Conservation (phyloP, 2,888 invertebrate genomes). For the Metacarcinus magister region DNA sequence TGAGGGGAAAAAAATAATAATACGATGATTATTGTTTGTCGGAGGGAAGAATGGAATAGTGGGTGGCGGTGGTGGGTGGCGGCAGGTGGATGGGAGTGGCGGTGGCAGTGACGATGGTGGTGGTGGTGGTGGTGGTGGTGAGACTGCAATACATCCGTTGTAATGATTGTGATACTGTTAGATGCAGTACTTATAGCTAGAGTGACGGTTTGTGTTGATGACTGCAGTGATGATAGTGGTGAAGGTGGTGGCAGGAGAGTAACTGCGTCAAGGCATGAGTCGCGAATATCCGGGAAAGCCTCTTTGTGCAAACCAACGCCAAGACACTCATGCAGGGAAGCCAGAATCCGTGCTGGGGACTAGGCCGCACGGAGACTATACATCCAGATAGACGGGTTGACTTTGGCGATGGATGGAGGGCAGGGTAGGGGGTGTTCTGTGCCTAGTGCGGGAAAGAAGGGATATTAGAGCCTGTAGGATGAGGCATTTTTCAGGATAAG, state of each 20-base stretch:
- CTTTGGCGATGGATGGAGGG: neutral
- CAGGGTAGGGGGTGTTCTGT: neutral
- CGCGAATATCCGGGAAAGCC: too few species aligned
- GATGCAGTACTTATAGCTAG: neutral
- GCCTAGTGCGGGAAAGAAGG: neutral
- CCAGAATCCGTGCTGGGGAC: neutral
- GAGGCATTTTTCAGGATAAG: neutral
- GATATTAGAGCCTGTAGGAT: neutral
- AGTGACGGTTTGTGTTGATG: neutral
- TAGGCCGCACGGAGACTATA: neutral
- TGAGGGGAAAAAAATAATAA: neutral
- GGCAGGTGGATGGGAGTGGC: neutral
- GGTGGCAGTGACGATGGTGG: neutral
- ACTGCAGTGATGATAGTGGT: too few species aligned
- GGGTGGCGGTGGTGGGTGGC: neutral
- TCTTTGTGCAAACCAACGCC: neutral
- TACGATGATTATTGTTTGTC: neutral
- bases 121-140: neutral
- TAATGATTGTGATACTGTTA: neutral
- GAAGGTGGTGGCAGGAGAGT: too few species aligned
- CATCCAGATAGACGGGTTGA: neutral
- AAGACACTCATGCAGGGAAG: neutral
- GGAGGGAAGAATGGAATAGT: neutral
- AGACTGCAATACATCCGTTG: neutral
- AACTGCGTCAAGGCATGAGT: too few species aligned